Percentiles rank a stretch among this genome's conserved stretches.
These are phyloP conservation scores for Misgurnus anguillicaudatus DNA, from an alignment of 2,113 vertebrate species.

Conservation along the genomic window DNA sequence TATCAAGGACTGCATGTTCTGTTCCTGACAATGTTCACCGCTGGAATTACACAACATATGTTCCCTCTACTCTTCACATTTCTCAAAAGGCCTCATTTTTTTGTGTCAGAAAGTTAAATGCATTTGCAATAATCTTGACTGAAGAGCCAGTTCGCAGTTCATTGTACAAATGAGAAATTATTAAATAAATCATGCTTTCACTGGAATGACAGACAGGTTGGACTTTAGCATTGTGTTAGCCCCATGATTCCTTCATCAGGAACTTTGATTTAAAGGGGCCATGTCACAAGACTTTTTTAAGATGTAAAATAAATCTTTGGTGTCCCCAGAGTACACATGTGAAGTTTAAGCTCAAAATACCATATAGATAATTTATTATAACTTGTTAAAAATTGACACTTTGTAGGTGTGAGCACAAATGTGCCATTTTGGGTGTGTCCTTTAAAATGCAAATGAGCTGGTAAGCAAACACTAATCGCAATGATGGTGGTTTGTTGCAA, in stretches of 20 bases:
- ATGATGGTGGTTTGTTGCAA: too few species aligned
- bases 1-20: conserved; percentile 39
- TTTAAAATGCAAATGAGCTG: too few species aligned
- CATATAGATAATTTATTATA: too few species aligned
- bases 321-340: too few species aligned
- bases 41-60: conserved; percentile 36
- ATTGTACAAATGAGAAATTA: conserved; percentile 12
- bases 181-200: background rate
- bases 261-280: background rate
- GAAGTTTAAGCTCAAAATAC: too few species aligned
- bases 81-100: conserved; percentile 11
- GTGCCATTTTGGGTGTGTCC: too few species aligned
- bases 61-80: conserved; percentile 19
- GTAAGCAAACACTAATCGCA: too few species aligned
- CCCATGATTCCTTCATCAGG: too few species aligned
- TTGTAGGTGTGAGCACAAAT: too few species aligned
- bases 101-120: conserved; percentile 39
- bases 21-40: conserved; percentile 30
- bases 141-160: conserved; percentile 8
- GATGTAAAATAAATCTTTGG: too few species aligned
- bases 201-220: background rate
- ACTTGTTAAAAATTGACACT: too few species aligned
- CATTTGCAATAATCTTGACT: conserved; percentile 27
- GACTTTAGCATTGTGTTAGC: background rate
- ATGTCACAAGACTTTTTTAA: too few species aligned